phyloP scores from a whole-genome alignment of 37 sponge, comb jelly and placozoan species.

The Eunapius fragilis region DNA sequence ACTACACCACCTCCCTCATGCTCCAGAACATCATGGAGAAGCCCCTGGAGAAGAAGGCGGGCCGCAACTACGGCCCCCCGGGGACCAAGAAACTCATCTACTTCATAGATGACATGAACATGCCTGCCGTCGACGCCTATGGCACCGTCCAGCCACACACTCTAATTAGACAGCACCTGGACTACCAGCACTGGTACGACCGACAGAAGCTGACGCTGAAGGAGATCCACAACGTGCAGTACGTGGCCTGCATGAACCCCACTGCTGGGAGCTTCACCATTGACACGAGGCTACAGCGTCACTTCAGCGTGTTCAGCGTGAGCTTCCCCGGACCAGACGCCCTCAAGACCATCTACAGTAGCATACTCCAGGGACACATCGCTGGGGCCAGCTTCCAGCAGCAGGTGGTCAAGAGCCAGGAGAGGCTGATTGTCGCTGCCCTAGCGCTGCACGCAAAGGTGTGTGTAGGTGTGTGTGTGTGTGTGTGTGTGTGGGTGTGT shows the following conservation, averaged over 20 bases:
- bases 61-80: constrained; percentile 94
- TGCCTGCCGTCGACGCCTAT: constrained; percentile 96
- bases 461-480: constrained; percentile 4
- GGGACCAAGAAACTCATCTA: constrained; percentile 95
- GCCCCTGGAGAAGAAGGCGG: constrained; percentile 99
- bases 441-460: constrained; percentile 87
- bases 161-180: constrained; percentile 94
- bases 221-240: constrained; percentile 94
- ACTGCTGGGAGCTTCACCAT: constrained; percentile 99
- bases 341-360: constrained; percentile 87
- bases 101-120: constrained; percentile 99
- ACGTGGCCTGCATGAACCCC: constrained; percentile 98
- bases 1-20: constrained; percentile 98
- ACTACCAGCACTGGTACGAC: constrained; percentile 98
- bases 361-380: constrained; percentile 86
- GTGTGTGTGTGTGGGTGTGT: neutral
- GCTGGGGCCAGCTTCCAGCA: constrained; percentile 64
- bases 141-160: constrained; percentile 99
- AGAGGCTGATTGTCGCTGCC: constrained; percentile 83
- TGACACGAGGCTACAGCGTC: constrained; percentile 95
- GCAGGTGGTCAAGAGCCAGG: constrained; percentile 61
- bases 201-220: constrained; percentile 88
- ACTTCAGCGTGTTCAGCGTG: constrained; percentile 95
- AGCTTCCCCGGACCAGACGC: constrained; percentile 91
- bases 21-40: constrained; percentile 98